Evolutionary conservation across 2,113 vertebrate species (phyloP), one percentile per base, ranked within the genome.

Genomic region (Gasterosteus aculeatus): DNA sequence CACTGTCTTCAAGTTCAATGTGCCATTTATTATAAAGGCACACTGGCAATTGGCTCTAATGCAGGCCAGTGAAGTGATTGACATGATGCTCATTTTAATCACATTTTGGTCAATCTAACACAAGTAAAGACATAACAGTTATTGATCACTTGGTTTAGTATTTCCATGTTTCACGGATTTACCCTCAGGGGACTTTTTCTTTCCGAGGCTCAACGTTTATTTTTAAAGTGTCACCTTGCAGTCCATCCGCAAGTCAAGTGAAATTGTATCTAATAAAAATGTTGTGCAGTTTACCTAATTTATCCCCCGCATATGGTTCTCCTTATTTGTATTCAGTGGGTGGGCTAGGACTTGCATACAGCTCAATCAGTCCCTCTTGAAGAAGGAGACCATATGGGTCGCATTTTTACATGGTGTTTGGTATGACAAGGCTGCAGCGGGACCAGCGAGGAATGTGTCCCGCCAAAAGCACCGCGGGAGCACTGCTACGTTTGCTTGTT

Each of bases 201-300:
- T 77, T 51, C 85, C 70, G 56, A 74, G 78, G 76, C 83, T 85
- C 66, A 67, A 57, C 56, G 91, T 94, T 94, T 94, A 88, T 94
- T 94, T 95, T 89, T 57, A 90, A 39, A 91, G 92, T 94, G 91
- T 94, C 92, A 89, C 83, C 86, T 95, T 94, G 84, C 93, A 93
- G 92, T 91, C 87, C 80, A 84, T 91, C 87, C 84, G 90, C 91
- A 89, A 91, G 85, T 85, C 91, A 82, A 80, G 89, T 93, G 93
- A 94, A 94, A 94, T 75, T 84, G 91, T 92, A 94, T 93, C 92
- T 91, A 93, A 94, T 94, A 91, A 93, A 94, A 94, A 94, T 94
- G 93, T 94, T 94, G 93, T 93, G 89, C 86, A 94, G 92, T 94
- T 94, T 94, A 94, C 92, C 92, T 92, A 92, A 92, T 93, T 93